Base-by-base conservation (phyloP, 2,888 invertebrate genomes). In the Aspidiotus rigidus region DNA sequence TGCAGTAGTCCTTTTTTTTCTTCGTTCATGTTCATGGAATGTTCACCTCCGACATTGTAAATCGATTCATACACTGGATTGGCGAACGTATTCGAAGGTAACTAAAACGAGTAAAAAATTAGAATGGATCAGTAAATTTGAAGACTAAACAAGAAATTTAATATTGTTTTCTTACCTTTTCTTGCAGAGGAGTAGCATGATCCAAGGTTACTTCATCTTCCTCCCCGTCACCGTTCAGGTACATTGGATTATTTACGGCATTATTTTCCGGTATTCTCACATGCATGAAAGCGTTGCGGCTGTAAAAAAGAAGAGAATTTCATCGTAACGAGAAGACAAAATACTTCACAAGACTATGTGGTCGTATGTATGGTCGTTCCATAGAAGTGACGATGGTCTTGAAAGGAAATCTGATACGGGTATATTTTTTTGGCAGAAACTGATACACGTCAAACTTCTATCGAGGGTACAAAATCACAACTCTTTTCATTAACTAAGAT, bases 31-130 rank as follows among this genome's bases (percentile, higher is more conserved):
- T 79, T 79, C 16, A 82, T 81, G 54, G 73, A 73, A 39, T 76
- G 69, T 49, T 67, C 70, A 9, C 72, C 75, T 55, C 78, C 67
- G n/a, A 64, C 77, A 72, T 79, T 82, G 79, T 88, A 90, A 81
- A 90, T 86, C 63, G 88, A 88, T 76, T 91, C 91, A 79, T 92
- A 92, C 60, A 91, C 88, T 0, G 91, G 91, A 80, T 91, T 91
- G 17, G 88, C 88, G 81, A 90, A 91, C 79, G 90, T 89, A 41
- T 86, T 86, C 73, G 84, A 83, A 81, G 83, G 74, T 11, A 76
- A 77, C 70, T 72, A 64, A 69, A 28, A 28, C 28, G 13, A 53
- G 53, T 13, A 5, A 13, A 53, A 53, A 53, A 15, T 53, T 53
- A 5, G 28, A 28, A 28, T 28, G 28, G 5, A 28, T 28, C 5